A percentile compares a stretch with the other conserved stretches of the same genome.
Evolutionary conservation across 2,888 invertebrate genomes (phyloP).

Genomic region (Patella ulyssiponensis): DNA sequence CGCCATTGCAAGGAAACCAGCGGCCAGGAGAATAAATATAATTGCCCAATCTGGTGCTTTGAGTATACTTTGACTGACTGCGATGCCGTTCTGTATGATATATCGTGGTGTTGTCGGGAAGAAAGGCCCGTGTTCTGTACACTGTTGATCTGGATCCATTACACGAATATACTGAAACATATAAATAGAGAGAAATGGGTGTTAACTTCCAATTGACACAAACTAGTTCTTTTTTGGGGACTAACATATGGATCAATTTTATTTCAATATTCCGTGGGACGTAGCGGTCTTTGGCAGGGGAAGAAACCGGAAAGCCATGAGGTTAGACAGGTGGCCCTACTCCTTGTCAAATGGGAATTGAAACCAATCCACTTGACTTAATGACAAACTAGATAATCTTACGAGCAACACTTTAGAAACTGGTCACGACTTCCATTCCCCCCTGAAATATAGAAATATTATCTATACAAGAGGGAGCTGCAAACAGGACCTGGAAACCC

Average conservation of each 20-base stretch:
- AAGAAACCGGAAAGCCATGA: too few relatives aligned
- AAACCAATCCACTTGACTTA: too few relatives aligned
- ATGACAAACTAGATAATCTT: background rate
- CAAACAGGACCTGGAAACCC: too few relatives aligned
- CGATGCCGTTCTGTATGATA: slow-evolving; percentile 62
- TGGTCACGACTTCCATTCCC: background rate
- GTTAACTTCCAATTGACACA: too few relatives aligned
- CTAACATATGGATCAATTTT: too few relatives aligned
- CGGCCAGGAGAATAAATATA: slow-evolving; percentile 63
- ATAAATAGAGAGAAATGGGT: background rate
- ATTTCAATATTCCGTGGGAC: too few relatives aligned
- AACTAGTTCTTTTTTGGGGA: too few relatives aligned
- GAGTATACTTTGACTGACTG: slow-evolving; percentile 63
- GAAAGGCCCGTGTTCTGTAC: slow-evolving; percentile 66
- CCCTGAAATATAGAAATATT: too few relatives aligned
- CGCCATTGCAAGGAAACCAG: slow-evolving; percentile 59
- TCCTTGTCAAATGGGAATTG: too few relatives aligned
- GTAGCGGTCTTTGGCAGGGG: too few relatives aligned
- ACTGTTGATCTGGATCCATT: slow-evolving; percentile 64
- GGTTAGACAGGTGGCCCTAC: too few relatives aligned
- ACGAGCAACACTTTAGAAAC: background rate
- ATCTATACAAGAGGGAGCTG: background rate
- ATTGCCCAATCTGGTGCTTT: slow-evolving; percentile 69
- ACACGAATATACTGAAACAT: slow-evolving; percentile 65
- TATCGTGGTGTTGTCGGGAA: slow-evolving; percentile 66